Conservation (phyloP, 2,888 invertebrate genomes). For the Hyposoter didymator region DNA sequence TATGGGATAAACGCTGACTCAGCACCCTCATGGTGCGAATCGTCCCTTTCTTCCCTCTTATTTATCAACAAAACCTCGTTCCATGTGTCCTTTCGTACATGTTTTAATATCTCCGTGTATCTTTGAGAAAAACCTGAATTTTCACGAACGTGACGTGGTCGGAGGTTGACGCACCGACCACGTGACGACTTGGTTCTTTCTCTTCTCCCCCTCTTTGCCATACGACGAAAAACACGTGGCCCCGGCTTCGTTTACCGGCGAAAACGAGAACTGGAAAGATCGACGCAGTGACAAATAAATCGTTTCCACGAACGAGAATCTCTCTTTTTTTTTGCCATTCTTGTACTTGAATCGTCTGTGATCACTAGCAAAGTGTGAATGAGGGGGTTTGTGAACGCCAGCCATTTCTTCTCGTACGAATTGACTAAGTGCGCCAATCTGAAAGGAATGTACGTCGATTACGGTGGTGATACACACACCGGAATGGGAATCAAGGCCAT, state of each 20-base stretch:
- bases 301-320: background rate
- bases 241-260: background rate
- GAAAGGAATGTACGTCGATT: slow-evolving; percentile 86
- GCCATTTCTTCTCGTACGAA: slow-evolving; percentile 24
- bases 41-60: background rate
- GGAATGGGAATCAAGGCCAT: slow-evolving; percentile 95
- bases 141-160: slow-evolving; percentile 55
- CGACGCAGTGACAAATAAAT: slow-evolving; percentile 8
- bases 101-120: background rate
- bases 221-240: slow-evolving; percentile 49
- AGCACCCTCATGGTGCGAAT: slow-evolving; percentile 21
- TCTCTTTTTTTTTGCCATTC: background rate
- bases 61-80: background rate
- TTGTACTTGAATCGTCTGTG: background rate
- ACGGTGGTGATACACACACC: slow-evolving; percentile 85
- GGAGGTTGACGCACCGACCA: slow-evolving; percentile 46
- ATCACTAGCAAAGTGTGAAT: slow-evolving; percentile 23
- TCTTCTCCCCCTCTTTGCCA: background rate
- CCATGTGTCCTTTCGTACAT: background rate
- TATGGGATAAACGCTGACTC: slow-evolving; percentile 45
- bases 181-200: slow-evolving; percentile 50
- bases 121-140: background rate
- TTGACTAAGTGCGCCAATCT: slow-evolving; percentile 54
- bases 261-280: background rate
- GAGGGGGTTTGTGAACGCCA: slow-evolving; percentile 14